A percentile compares a stretch with the other conserved stretches of the same genome.
These are phyloP conservation scores for Nycteola revayana DNA, from an alignment of 2,888 invertebrate genomes.

Conservation along the genomic window DNA sequence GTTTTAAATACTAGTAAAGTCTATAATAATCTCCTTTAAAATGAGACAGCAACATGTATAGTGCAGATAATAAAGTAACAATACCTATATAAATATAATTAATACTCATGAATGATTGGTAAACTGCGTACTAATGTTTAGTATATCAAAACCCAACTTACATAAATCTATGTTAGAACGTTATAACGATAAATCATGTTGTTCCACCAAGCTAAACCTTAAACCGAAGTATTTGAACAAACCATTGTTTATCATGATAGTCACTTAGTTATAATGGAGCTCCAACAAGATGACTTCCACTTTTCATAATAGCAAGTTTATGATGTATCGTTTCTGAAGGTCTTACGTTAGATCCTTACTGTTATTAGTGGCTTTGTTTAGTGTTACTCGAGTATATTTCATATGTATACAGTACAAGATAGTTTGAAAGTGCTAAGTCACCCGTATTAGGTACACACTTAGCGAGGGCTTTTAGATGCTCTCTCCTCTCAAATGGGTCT, in stretches of 20 bases:
- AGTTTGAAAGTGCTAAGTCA: constrained; percentile 28
- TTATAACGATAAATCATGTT: constrained; percentile 11
- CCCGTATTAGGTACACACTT: constrained; percentile 16
- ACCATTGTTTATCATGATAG: constrained; percentile 25
- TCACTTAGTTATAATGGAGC: constrained; percentile 23
- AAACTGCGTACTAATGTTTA: too few relatives aligned
- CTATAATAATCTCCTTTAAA: too few relatives aligned
- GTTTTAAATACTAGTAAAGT: too few relatives aligned
- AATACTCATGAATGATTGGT: too few relatives aligned
- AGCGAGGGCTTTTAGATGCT: constrained; percentile 24
- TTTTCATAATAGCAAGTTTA: constrained; percentile 41
- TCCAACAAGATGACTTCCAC: constrained; percentile 42
- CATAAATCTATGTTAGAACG: constrained; percentile 1
- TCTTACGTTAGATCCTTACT: constrained; percentile 40
- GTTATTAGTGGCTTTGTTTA: constrained; percentile 58
- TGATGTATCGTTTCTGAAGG: constrained; percentile 41
- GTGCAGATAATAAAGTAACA: too few relatives aligned
- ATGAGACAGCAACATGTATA: too few relatives aligned
- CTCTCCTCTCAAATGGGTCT: constrained; percentile 15
- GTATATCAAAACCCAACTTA: too few relatives aligned
- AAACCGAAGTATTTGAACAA: constrained; percentile 17
- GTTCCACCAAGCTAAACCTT: background rate
- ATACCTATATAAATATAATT: too few relatives aligned
- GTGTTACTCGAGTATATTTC: constrained; percentile 25
- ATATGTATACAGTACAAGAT: constrained; percentile 3